Base-by-base conservation (phyloP, 2,113 vertebrate species). In the Columbina picui region DNA sequence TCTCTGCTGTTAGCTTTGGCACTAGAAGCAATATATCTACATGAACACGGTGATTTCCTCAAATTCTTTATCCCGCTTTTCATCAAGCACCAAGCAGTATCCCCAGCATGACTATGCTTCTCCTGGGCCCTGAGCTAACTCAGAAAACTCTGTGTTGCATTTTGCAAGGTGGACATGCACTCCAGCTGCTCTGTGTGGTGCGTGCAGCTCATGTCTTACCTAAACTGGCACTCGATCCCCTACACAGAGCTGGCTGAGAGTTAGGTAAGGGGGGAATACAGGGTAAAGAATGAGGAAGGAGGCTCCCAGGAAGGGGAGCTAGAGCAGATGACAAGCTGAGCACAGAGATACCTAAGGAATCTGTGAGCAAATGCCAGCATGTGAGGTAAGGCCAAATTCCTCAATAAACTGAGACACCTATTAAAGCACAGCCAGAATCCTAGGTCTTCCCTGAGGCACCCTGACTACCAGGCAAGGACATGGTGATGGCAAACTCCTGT, bases 1-100 rank as follows among this genome's bases (percentile, higher is more conserved):
- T 27, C 21, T 82, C 32, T 26, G 7, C 22, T 89, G 17, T 59
- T 68, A 45, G 19, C 27, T 67, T 92, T 79, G 87, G 16, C 53
- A 38, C 41, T 39, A 45, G 39, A 45, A 83, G 9, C 4, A 30
- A 17, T 29, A 10, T 30, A 27, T 27, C 22, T 50, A 27, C 29
- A 20, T 63, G 67, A 59, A 68, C 34, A 7, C 2, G 25, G 22
- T 29, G 23, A 69, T 81, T 73, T 65, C n/a, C n/a, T 82, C 39
- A 17, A 14, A 2, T 20, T 74, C 34, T 77, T 84, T 22, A 23
- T 39, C 23, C 14, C 0, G 0, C 6, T 87, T 84, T 69, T 88
- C 36, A 56, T 74, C 52, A n/a, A 5, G 13, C 2, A 71, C 19
- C 0, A 1, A 9, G 22, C 11, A 0, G 5, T 59, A 52, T 67